Evolutionary conservation across 2,113 vertebrate genomes (phyloP).

Genomic region (Trematocara unimaculatum): DNA sequence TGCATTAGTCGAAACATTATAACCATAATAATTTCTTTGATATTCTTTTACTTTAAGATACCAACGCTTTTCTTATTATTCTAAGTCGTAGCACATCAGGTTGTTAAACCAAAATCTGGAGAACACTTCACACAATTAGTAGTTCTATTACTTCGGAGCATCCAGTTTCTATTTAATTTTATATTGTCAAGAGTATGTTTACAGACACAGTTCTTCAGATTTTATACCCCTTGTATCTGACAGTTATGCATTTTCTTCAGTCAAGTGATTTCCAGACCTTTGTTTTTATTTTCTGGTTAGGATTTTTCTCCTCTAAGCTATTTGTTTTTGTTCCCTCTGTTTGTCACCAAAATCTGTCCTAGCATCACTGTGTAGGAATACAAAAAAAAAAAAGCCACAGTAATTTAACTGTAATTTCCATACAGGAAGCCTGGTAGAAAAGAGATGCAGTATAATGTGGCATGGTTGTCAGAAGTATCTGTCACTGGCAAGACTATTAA

Average conservation of each 20-base stretch:
- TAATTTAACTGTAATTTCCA: conserved; percentile 44
- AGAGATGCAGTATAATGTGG: conserved; percentile 36
- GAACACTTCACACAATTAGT: not conserved
- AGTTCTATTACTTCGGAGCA: not conserved
- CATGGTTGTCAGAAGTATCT: conserved; percentile 31
- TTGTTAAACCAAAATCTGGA: not conserved
- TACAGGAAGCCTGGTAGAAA: conserved; percentile 2
- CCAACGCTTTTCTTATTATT: not conserved
- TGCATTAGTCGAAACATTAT: not conserved
- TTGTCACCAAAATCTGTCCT: not conserved
- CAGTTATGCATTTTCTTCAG: not conserved
- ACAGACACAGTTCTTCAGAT: not conserved
- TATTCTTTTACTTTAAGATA: not conserved
- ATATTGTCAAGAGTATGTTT: not conserved
- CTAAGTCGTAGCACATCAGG: not conserved
- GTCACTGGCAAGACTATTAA: conserved; percentile 43
- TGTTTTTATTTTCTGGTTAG: not conserved
- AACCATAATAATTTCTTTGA: not conserved
- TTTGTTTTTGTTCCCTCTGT: not conserved
- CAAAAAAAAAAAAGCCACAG: not conserved
- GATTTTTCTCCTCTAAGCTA: not conserved
- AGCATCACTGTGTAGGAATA: not conserved
- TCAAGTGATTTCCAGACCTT: not conserved
- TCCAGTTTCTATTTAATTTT: not conserved
- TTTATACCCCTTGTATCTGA: not conserved